Evolutionary conservation across 2,113 vertebrate genomes (phyloP).

Genomic region (Phainopepla nitens): DNA sequence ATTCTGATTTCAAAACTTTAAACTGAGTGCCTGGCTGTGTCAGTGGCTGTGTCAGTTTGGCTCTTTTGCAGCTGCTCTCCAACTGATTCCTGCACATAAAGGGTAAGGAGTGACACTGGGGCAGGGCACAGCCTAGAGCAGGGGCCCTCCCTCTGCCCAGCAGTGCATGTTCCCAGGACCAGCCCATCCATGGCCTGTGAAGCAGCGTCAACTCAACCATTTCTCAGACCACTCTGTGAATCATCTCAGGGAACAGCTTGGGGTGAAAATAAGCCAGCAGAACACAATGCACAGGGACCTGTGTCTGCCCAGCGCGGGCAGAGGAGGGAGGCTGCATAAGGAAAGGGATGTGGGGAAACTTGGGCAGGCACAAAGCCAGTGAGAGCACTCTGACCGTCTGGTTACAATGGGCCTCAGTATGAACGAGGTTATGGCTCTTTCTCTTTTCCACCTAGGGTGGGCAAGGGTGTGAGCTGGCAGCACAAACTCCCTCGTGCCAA

Average conservation of each 20-base stretch:
- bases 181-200: background rate
- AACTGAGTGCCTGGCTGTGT: background rate
- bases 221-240: background rate
- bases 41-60: background rate
- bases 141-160: background rate
- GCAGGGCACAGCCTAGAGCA: background rate
- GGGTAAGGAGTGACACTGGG: background rate
- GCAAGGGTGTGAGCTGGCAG: background rate
- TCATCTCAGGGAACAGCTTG: background rate
- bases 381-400: fast-evolving
- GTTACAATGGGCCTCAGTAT: fast-evolving
- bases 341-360: background rate
- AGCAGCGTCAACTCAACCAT: fast-evolving
- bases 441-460: background rate
- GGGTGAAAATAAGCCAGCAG: background rate
- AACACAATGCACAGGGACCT: background rate
- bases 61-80: background rate
- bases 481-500: fast-evolving
- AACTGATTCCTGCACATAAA: fast-evolving
- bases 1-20: background rate
- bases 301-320: background rate
- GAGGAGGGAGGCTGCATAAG: background rate
- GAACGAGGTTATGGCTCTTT: background rate
- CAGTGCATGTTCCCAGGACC: background rate
- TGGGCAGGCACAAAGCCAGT: background rate